phyloP scores from a whole-genome alignment of 2,888 invertebrate genomes.

The Luperina nickerlii region DNA sequence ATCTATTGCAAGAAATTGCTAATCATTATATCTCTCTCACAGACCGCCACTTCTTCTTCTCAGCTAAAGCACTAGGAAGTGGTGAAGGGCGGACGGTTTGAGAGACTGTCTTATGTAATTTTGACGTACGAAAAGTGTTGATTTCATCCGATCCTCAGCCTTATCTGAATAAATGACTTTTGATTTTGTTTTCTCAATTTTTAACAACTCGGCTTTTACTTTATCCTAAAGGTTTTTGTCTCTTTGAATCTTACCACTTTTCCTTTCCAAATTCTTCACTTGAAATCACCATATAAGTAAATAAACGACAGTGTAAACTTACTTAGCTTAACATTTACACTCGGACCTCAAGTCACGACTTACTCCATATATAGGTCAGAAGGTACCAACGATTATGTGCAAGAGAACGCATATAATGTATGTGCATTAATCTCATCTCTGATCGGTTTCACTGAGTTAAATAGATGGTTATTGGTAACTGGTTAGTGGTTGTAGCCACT shows the following conservation, averaged over 20 bases:
- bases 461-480: slow-evolving; percentile 32
- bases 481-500: not conserved
- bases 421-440: slow-evolving; percentile 27
- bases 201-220: no score
- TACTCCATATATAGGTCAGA: slow-evolving; percentile 27
- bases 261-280: not conserved
- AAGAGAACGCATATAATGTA: slow-evolving; percentile 15
- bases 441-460: slow-evolving; percentile 21
- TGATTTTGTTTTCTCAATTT: no score
- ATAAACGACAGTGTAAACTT: slow-evolving; percentile 26
- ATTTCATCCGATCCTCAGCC: no score
- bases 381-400: slow-evolving; percentile 20
- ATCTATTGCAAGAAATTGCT: not conserved
- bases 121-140: no score
- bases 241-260: no score
- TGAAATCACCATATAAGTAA: slow-evolving; percentile 10
- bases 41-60: not conserved
- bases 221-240: no score
- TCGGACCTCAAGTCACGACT: slow-evolving; percentile 44
- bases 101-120: no score
- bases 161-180: no score
- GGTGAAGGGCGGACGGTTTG: no score
- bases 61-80: not conserved
- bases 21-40: not conserved
- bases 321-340: slow-evolving; percentile 27